Evolutionary conservation across 2,888 invertebrate species (phyloP).

Genomic region (Dione juno): DNA sequence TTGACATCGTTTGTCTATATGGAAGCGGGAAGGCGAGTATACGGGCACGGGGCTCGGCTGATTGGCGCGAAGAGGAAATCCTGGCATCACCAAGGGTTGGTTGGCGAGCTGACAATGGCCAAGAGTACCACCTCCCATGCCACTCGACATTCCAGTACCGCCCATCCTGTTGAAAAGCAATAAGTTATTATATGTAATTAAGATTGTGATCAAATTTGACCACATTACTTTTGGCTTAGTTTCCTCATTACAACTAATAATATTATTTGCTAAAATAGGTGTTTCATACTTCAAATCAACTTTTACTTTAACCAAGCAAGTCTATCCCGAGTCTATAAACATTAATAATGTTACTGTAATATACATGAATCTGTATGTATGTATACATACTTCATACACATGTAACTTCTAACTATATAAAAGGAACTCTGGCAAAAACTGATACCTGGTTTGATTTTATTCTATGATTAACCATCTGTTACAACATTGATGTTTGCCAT

Average conservation of each 20-base stretch:
- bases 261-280: neutral
- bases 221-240: neutral
- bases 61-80: conserved; percentile 92
- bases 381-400: no score
- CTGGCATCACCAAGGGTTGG: conserved; percentile 93
- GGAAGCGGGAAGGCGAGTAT: conserved; percentile 95
- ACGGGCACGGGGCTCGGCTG: conserved; percentile 90
- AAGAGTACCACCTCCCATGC: conserved; percentile 86
- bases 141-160: conserved; percentile 80
- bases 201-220: neutral
- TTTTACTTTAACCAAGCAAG: neutral
- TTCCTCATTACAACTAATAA: neutral
- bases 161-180: conserved; percentile 73
- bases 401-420: neutral
- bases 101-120: conserved; percentile 88
- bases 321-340: no score
- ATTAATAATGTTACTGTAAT: neutral
- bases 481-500: conserved; percentile 62
- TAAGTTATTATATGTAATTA: conserved; percentile 39
- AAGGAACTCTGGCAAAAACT: neutral
- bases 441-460: conserved; percentile 33
- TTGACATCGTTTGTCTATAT: conserved; percentile 96
- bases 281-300: neutral
- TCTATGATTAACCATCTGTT: conserved; percentile 51
- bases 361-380: no score